Evolutionary conservation across 2,113 vertebrate species (phyloP).

Genomic region (Apodemus speciosus): DNA sequence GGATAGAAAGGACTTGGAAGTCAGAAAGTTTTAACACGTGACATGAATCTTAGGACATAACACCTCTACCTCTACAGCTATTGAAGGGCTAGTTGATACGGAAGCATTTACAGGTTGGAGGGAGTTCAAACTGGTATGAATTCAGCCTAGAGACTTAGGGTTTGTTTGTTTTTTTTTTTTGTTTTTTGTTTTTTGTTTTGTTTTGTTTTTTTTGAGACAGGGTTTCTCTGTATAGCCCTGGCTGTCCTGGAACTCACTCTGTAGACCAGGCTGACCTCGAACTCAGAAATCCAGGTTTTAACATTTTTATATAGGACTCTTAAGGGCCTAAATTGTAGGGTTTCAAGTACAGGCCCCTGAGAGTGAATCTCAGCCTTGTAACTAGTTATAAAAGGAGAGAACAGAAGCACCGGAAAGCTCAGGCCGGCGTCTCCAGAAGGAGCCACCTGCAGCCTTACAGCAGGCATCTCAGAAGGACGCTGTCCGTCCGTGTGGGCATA

Average conservation of each 20-base stretch:
- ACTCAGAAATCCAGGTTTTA: not conserved
- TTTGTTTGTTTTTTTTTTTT: no score
- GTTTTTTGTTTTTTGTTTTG: no score
- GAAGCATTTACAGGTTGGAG: not conserved
- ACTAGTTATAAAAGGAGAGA: constrained; percentile 5
- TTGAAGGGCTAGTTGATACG: not conserved
- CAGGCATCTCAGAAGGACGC: not conserved
- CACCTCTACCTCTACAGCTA: not conserved
- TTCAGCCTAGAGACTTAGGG: not conserved
- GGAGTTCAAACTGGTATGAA: not conserved
- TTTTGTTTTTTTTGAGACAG: no score
- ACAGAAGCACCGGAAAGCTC: not conserved
- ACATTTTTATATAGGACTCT: constrained; percentile 39
- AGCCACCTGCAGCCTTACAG: not conserved
- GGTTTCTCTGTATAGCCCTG: no score
- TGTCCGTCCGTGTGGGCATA: no score
- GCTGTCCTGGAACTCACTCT: no score
- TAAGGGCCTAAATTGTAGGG: not conserved
- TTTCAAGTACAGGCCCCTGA: not conserved
- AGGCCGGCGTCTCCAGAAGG: constrained; percentile 4
- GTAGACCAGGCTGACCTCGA: no score
- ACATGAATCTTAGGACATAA: not conserved
- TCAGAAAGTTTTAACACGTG: constrained; percentile 38
- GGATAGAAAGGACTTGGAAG: not conserved
- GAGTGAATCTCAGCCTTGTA: constrained; percentile 1